Evolutionary conservation across 1,140 invertebrate species (phyloP), one percentile per base, ranked within the genome.

Genomic region (Polyergus mexicanus): DNA sequence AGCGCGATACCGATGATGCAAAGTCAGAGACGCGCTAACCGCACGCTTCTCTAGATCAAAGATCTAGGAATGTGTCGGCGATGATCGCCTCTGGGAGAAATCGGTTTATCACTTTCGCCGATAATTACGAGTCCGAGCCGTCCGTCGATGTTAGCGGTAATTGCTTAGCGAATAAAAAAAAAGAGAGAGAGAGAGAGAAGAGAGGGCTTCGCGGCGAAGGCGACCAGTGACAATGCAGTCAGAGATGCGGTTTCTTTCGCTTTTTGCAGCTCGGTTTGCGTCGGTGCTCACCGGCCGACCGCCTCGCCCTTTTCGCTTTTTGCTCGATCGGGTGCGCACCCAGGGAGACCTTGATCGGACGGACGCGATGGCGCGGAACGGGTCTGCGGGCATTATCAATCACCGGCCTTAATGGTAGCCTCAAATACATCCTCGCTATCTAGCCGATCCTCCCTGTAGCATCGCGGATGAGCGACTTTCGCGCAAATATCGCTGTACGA

Each of bases 381-480:
- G 86, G 89, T 92, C 92, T 91, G 90, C 91, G 91, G 91, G 92
- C 91, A 94, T 93, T 94, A 94, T 94, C 93, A 93, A 93, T 94
- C 93, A 93, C 90, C 44, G 86, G 89, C 66, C 89, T 92, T 93
- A 94, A 94, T 93, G 91, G 91, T 92, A 93, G 92, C 91, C 88
- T 93, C 92, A 91, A 92, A 93, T 92, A 92, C 91, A 93, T 93
- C 91, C 91, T 92, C 90, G 90, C 92, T 92, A 92, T 93, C 93
- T 92, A 92, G 89, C 89, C 87, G 88, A 91, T 91, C 87, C 91
- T 88, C 66, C 75, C 58, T 58, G 77, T 78, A 84, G 86, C 68
- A 69, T 66, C 58, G 88, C 72, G 75, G 16, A 72, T 84, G 62
- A 80, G 81, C 81, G 51, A 81, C 78, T 81, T 81, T 81, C 78